Conservation (phyloP, 2,888 invertebrate species). For the Clepsis dumicolana region DNA sequence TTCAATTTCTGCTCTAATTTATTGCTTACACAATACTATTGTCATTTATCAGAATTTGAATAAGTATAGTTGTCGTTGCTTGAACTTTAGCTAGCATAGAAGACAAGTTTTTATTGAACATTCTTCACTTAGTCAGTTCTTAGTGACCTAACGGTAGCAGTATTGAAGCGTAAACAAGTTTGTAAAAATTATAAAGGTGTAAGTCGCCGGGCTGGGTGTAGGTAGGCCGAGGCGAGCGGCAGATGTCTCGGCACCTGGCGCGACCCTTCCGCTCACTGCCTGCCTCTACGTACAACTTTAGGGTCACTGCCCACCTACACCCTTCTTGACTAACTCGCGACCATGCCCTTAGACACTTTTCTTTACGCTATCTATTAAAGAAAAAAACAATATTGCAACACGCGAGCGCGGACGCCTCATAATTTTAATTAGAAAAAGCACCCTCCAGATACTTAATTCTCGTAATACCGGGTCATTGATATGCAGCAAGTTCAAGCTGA, state of each 20-base stretch:
- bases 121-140: constrained; percentile 10
- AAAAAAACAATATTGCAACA: constrained; percentile 77
- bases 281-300: constrained; percentile 53
- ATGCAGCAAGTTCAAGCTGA: constrained; percentile 55
- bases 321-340: constrained; percentile 59
- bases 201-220: constrained; percentile 64
- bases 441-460: constrained; percentile 57
- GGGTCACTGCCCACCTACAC: constrained; percentile 84
- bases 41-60: not conserved
- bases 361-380: constrained; percentile 59
- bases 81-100: constrained; percentile 12
- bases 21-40: constrained; percentile 7
- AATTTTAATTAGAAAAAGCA: constrained; percentile 73
- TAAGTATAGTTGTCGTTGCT: constrained; percentile 5
- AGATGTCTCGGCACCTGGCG: constrained; percentile 84
- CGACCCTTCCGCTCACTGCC: constrained; percentile 79
- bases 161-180: constrained; percentile 71
- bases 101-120: constrained; percentile 35
- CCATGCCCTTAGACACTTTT: constrained; percentile 64
- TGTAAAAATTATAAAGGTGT: constrained; percentile 55
- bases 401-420: constrained; percentile 66
- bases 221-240: constrained; percentile 74
- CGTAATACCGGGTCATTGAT: constrained; percentile 62
- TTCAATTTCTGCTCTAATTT: constrained; percentile 10
- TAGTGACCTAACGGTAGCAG: constrained; percentile 63